Conservation (phyloP, 1,140 invertebrate genomes). For the Leptinotarsa texana region DNA sequence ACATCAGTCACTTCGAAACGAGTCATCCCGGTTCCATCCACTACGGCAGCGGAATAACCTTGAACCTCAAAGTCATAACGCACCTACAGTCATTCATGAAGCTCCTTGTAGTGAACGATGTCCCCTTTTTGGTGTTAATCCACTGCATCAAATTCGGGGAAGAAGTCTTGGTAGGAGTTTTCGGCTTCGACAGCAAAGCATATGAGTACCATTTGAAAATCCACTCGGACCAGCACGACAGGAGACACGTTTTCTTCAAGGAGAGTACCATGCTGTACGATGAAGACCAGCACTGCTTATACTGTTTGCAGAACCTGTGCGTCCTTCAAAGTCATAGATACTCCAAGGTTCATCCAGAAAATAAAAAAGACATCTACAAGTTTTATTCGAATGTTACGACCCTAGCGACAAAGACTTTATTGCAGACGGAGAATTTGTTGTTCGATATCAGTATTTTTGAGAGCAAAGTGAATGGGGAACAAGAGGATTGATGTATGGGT, state of each 20-base stretch:
- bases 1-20: conserved; percentile 20
- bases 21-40: conserved; percentile 22
- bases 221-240: not conserved
- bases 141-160: conserved; percentile 19
- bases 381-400: conserved; percentile 15
- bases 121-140: conserved; percentile 22
- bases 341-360: conserved; percentile 21
- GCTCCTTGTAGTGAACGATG: conserved; percentile 11
- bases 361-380: conserved; percentile 14
- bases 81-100: conserved; percentile 25
- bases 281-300: conserved; percentile 22
- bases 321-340: conserved; percentile 9
- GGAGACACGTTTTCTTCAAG: not conserved
- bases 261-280: conserved; percentile 15
- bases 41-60: conserved; percentile 1
- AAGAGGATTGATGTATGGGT: not conserved
- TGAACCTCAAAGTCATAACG: conserved; percentile 22
- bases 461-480: not conserved
- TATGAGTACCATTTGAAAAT: conserved; percentile 21
- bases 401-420: not conserved
- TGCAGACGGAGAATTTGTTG: conserved; percentile 14
- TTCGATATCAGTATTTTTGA: conserved; percentile 19
- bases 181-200: not conserved
- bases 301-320: conserved; percentile 25
- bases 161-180: conserved; percentile 9